phyloP scores from a whole-genome alignment of 2,113 vertebrate genomes.

The Trichechus manatus region DNA sequence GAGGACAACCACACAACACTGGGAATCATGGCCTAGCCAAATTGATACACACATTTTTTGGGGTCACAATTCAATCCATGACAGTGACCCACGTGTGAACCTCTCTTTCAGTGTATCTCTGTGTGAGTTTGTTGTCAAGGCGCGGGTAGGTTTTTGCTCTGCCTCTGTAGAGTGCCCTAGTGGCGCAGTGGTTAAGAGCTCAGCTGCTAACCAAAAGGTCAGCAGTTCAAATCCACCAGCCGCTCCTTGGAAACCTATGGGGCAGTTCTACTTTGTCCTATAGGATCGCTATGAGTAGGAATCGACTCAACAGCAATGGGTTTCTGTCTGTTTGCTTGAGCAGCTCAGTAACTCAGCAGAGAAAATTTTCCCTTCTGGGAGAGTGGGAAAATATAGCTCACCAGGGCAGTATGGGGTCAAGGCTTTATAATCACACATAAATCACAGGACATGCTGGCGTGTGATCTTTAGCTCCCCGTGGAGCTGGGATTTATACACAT shows the following conservation, averaged over 20 bases:
- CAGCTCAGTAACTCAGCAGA: not conserved
- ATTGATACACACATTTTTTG: no score
- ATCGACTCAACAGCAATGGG: no score
- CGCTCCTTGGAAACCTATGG: no score
- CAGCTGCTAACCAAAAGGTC: no score
- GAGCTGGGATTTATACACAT: not conserved
- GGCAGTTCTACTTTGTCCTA: no score
- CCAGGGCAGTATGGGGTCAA: not conserved
- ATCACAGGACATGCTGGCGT: not conserved
- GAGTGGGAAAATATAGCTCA: not conserved
- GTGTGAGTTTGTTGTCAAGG: not conserved
- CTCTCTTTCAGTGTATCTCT: not conserved
- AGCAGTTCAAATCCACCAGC: no score
- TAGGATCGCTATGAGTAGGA: no score
- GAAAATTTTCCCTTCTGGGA: not conserved
- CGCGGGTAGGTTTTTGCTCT: not conserved
- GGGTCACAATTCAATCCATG: no score
- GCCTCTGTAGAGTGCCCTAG: not conserved
- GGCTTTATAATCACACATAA: slow-evolving; percentile 44
- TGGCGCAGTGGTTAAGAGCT: no score
- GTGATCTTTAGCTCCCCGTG: not conserved
- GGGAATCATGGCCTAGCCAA: no score
- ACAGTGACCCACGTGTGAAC: no score
- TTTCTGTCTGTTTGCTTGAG: not conserved
- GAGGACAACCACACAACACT: no score